phyloP scores from a whole-genome alignment of 2,797 vertebrate species.

The Takifugu rubripes region DNA sequence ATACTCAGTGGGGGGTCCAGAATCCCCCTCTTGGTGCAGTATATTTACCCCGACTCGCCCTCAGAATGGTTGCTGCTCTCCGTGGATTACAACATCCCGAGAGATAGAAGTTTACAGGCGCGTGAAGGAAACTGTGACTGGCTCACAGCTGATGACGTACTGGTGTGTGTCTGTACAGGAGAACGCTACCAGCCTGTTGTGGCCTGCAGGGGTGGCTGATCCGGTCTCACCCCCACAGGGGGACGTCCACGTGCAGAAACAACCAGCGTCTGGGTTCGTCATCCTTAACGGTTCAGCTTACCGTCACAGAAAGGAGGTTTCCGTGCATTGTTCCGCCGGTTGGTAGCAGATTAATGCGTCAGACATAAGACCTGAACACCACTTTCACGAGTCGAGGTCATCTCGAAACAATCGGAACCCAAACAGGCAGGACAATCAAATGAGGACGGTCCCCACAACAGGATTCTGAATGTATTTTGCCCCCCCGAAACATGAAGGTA shows the following conservation, averaged over 20 bases:
- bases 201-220: slow-evolving; percentile 38
- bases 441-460: too few species aligned
- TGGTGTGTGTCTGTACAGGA: slow-evolving; percentile 11
- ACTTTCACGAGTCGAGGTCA: too few species aligned
- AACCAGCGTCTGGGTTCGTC: slow-evolving; percentile 1
- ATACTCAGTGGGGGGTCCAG: neutral
- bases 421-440: too few species aligned
- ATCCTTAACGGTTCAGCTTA: neutral
- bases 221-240: slow-evolving; percentile 12
- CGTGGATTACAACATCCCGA: neutral
- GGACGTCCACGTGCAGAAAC: slow-evolving; percentile 14
- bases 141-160: slow-evolving; percentile 10
- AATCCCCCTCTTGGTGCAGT: neutral
- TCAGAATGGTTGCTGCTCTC: slow-evolving; percentile 6
- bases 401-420: too few species aligned
- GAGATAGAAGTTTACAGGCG: slow-evolving; percentile 43
- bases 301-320: neutral
- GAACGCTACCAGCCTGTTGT: slow-evolving; percentile 39
- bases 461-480: too few species aligned
- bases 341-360: too few species aligned
- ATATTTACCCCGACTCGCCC: slow-evolving; percentile 12
- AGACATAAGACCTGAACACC: too few species aligned
- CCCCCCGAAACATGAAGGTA: neutral
- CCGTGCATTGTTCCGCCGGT: too few species aligned
- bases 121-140: slow-evolving; percentile 10